Conservation (phyloP, 2,113 vertebrate species). For the Rhizomys pruinosus region DNA sequence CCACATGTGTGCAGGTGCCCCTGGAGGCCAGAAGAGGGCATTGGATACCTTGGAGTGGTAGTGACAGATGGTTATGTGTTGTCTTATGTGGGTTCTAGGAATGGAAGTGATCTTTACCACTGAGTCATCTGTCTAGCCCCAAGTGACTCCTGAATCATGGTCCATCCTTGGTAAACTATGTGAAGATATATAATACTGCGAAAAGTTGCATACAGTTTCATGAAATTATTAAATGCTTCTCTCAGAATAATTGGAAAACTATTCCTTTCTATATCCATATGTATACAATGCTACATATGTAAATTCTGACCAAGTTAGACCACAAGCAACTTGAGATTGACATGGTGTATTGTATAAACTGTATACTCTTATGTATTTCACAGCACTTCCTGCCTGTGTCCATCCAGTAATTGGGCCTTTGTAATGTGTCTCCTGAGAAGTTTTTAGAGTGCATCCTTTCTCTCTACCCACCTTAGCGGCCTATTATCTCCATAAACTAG, state of each 20-base stretch:
- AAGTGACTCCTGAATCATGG: not conserved
- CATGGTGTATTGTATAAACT: not conserved
- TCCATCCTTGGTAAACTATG: not conserved
- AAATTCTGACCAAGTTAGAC: not conserved
- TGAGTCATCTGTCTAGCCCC: not conserved
- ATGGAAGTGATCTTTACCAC: too few relatives aligned
- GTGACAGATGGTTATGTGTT: too few relatives aligned
- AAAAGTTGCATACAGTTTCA: constrained; percentile 17
- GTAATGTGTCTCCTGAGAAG: not conserved
- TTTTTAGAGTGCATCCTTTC: constrained; percentile 4
- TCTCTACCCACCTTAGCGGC: not conserved
- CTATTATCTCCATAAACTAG: constrained; percentile 15
- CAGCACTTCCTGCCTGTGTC: not conserved
- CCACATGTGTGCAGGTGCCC: too few relatives aligned
- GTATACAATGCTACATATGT: not conserved
- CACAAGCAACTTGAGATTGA: not conserved
- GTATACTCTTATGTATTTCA: not conserved
- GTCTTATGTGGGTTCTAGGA: too few relatives aligned
- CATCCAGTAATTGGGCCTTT: not conserved
- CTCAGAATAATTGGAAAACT: not conserved
- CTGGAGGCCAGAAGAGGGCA: too few relatives aligned
- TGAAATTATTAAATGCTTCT: not conserved
- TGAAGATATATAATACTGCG: not conserved
- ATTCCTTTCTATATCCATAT: not conserved
- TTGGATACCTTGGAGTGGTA: too few relatives aligned